Evolutionary conservation across 2,113 vertebrate species (phyloP), one percentile per base, ranked within the genome.

Genomic region (Anhinga rufa): DNA sequence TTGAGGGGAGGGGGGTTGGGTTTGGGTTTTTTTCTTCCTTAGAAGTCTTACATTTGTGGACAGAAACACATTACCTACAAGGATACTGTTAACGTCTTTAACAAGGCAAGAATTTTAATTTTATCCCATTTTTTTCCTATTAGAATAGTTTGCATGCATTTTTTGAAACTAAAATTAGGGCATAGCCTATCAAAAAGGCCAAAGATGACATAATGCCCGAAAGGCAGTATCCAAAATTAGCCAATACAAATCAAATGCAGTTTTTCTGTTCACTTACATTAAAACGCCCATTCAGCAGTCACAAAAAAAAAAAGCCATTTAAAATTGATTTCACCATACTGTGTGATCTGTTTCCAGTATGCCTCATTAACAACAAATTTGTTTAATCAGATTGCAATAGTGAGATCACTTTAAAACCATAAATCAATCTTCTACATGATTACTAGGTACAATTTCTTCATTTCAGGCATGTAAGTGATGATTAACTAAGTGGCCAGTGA

Each of bases 41-140:
- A 61, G 1, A 51, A 91, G n/a, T 76, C 20, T 93, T 92, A 19
- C 4, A 88, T 70, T 90, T 96, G 95, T 96, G 96, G 95, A 96
- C 95, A 96, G 70, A 93, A 97, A 93, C 90, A 95, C 84, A 93
- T 90, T 58, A 54, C 95, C n/a, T 96, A 96, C 76, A 96, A 97
- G 96, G 96, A 96, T 95, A 96, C 10, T 55, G 21, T 10, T 58
- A 7, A 65, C 2, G 1, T 36, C 32, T 87, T 82, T 22, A 44
- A 55, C 21, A 88, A 82, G 19, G 14, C 17, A 88, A 81, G 7
- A 81, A 38, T 49, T 65, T 9, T 13, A 25, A 18, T 65, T 77
- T 7, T 54, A 82, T 54, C 14, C 5, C 5, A 25, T 14, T 71
- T 72, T 94, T 75, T 14, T 32, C 12, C 25, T n/a, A 54, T 20